Conservation (phyloP, 2,797 vertebrate genomes). For the Tapirus indicus region DNA sequence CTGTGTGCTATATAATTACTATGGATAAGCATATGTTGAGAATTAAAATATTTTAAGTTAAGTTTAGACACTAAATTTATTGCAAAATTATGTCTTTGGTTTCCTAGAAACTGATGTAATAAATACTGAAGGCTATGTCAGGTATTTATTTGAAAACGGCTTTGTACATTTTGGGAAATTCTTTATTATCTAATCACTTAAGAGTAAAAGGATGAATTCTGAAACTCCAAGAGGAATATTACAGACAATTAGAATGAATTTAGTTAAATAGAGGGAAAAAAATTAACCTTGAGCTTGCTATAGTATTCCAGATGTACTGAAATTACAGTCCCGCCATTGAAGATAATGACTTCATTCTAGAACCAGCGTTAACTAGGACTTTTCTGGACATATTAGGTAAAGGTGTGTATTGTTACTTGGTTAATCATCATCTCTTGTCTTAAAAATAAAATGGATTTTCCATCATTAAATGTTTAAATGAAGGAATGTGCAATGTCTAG, state of each 20-base stretch:
- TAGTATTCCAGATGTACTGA: background rate
- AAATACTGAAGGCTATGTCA: conserved; percentile 48
- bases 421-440: conserved; percentile 61
- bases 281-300: conserved; percentile 62
- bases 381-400: background rate
- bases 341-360: conserved; percentile 46
- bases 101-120: conserved; percentile 69
- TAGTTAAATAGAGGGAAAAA: conserved; percentile 61
- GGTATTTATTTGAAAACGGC: conserved; percentile 65
- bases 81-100: conserved; percentile 61
- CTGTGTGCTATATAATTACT: conserved; percentile 47
- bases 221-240: conserved; percentile 55
- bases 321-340: conserved; percentile 59
- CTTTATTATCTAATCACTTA: conserved; percentile 44
- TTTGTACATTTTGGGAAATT: conserved; percentile 45
- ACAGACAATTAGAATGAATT: conserved; percentile 42
- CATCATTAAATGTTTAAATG: conserved; percentile 23
- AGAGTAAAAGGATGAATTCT: conserved; percentile 44
- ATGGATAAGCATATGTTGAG: conserved; percentile 33
- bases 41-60: conserved; percentile 74
- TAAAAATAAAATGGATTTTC: conserved; percentile 49
- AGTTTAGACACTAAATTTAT: conserved; percentile 60
- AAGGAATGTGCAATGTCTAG: background rate
- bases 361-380: conserved; percentile 23
- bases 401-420: background rate